Evolutionary conservation across 2,797 vertebrate species (phyloP).

Genomic region (Spatula clypeata): DNA sequence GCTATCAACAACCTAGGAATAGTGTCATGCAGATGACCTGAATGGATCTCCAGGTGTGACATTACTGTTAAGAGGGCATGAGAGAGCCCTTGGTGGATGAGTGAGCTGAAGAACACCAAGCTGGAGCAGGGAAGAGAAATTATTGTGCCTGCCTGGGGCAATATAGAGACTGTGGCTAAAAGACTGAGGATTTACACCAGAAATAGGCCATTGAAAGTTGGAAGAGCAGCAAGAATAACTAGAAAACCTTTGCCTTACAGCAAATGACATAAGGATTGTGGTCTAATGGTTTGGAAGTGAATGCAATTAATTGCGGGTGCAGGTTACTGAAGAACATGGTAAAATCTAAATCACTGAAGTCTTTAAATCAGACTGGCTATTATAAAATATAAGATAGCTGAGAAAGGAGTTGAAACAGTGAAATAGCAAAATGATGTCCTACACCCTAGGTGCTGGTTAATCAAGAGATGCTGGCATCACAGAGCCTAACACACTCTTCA

Average conservation of each 20-base stretch:
- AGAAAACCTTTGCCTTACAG: background rate
- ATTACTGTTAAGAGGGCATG: background rate
- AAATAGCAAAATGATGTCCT: background rate
- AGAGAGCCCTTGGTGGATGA: background rate
- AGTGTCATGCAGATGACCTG: background rate
- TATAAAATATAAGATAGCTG: background rate
- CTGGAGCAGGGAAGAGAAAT: background rate
- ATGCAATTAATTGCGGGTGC: background rate
- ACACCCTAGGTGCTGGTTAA: background rate
- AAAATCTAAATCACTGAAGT: background rate
- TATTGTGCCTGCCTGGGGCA: background rate
- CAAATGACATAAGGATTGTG: background rate
- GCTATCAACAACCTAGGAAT: background rate
- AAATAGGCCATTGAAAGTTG: background rate
- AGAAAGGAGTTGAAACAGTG: background rate
- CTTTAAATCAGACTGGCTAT: background rate
- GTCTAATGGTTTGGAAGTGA: background rate
- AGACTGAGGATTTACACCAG: background rate
- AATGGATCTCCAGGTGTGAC: fast-evolving
- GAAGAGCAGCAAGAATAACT: background rate
- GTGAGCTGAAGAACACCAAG: fast-evolving
- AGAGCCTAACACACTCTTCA: background rate
- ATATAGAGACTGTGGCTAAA: background rate
- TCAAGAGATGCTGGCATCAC: background rate
- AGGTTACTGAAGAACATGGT: background rate